phyloP scores from a whole-genome alignment of 2,113 vertebrate genomes.

The Barbus barbus region DNA sequence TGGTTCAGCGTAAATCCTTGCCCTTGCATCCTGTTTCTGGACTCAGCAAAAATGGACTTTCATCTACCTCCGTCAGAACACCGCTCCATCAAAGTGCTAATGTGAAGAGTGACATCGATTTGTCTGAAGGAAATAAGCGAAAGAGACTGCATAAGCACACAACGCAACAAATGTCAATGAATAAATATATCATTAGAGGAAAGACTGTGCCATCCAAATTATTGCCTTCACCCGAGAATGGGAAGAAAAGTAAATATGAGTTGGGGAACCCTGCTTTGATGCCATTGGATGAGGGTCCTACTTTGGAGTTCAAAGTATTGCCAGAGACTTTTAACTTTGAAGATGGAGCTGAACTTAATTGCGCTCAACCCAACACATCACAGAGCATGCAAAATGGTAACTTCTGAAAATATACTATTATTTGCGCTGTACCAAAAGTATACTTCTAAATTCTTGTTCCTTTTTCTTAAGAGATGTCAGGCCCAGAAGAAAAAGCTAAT shows the following conservation, averaged over 20 bases:
- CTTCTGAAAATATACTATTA: no score
- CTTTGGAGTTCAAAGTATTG: conserved; percentile 65
- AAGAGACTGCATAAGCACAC: not conserved
- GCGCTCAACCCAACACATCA: not conserved
- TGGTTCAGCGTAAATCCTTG: not conserved
- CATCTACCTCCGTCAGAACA: not conserved
- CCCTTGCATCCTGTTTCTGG: not conserved
- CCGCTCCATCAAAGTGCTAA: not conserved
- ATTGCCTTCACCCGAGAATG: not conserved
- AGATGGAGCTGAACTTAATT: conserved; percentile 34
- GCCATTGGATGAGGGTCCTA: conserved; percentile 16
- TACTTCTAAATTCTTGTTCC: not conserved
- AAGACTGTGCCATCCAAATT: not conserved
- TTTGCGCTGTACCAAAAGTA: not conserved
- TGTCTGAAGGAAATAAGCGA: not conserved
- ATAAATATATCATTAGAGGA: not conserved
- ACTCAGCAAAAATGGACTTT: not conserved
- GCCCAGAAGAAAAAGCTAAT: not conserved
- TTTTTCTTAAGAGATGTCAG: not conserved
- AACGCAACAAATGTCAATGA: conserved; percentile 3
- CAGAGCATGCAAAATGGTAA: conserved; percentile 55
- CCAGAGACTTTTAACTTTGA: conserved; percentile 65
- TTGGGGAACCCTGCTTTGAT: not conserved
- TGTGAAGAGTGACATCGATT: not conserved
- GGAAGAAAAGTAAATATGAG: not conserved